These are phyloP conservation scores for Scaptomyza montana DNA, from an alignment of 1,140 invertebrate genomes.

Conservation along the genomic window DNA sequence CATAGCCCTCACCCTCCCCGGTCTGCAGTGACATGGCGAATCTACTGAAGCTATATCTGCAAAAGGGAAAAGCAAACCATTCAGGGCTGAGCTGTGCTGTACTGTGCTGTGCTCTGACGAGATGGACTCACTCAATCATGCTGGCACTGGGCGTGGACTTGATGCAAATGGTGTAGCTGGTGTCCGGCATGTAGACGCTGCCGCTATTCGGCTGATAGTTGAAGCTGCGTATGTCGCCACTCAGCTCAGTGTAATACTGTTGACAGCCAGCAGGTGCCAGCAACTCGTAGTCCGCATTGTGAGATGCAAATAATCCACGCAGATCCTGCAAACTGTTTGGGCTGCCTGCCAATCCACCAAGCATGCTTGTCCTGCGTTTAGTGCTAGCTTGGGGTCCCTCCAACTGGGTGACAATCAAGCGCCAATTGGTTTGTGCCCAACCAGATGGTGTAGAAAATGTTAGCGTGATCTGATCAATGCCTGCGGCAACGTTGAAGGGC, in stretches of 20 bases:
- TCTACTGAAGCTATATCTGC: constrained; percentile 64
- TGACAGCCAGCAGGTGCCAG: constrained; percentile 87
- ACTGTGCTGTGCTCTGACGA: not conserved
- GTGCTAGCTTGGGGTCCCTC: constrained; percentile 83
- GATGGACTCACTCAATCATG: constrained; percentile 68
- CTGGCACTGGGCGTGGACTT: constrained; percentile 54
- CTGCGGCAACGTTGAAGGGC: constrained; percentile 70
- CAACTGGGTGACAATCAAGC: constrained; percentile 87
- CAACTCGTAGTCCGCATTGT: constrained; percentile 75
- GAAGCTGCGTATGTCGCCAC: constrained; percentile 86
- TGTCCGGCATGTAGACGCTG: constrained; percentile 61
- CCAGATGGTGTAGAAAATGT: constrained; percentile 55
- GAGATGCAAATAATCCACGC: constrained; percentile 67
- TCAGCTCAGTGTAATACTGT: constrained; percentile 86
- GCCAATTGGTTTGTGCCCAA: constrained; percentile 84
- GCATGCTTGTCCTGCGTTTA: constrained; percentile 34
- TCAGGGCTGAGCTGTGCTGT: not conserved
- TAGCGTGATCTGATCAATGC: constrained; percentile 61
- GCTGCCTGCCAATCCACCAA: constrained; percentile 25
- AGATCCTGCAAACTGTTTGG: constrained; percentile 71
- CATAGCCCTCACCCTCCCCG: constrained; percentile 60
- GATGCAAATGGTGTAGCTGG: constrained; percentile 85
- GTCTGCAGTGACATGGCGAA: constrained; percentile 60
- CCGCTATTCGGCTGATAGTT: constrained; percentile 85
- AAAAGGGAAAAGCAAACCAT: not conserved